Percentiles rank a stretch among this genome's conserved stretches.
Evolutionary conservation across 2,888 invertebrate species (phyloP).

Genomic region (Pollenia labialis): DNA sequence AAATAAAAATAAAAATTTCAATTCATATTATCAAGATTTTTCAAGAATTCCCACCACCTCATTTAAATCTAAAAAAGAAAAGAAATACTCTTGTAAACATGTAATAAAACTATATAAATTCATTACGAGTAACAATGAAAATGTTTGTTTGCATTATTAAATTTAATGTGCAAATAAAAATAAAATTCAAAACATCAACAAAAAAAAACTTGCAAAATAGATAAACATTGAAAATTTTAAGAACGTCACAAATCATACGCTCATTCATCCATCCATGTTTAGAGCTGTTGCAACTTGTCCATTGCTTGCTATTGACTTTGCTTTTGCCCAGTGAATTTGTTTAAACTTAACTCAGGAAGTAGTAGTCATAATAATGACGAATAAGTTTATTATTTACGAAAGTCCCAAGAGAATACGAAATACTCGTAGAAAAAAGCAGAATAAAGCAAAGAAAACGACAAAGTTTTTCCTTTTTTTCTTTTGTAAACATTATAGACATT

Average conservation of each 20-base stretch:
- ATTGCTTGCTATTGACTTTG: slow-evolving; percentile 26
- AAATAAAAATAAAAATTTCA: no score
- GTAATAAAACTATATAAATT: slow-evolving; percentile 12
- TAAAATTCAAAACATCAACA: slow-evolving; percentile 3
- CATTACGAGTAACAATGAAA: slow-evolving; percentile 44
- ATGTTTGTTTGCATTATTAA: slow-evolving; percentile 46
- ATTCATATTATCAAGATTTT: no score
- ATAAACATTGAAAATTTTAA: slow-evolving; percentile 23
- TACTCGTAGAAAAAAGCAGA: not conserved
- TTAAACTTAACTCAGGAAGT: slow-evolving; percentile 68
- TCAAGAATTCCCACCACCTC: not conserved
- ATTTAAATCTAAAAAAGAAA: slow-evolving; percentile 6
- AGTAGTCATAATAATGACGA: slow-evolving; percentile 71
- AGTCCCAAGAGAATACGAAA: slow-evolving; percentile 32
- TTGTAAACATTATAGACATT: not conserved
- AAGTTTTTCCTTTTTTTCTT: slow-evolving; percentile 25
- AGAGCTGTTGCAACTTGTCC: not conserved
- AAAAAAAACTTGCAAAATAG: not conserved
- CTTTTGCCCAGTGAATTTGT: slow-evolving; percentile 14
- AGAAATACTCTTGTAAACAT: slow-evolving; percentile 14
- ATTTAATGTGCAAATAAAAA: slow-evolving; percentile 33
- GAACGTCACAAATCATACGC: slow-evolving; percentile 10
- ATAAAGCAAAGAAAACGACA: slow-evolving; percentile 18
- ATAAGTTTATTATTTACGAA: slow-evolving; percentile 58
- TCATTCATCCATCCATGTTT: not conserved